Evolutionary conservation across 2,888 invertebrate species (phyloP).

Genomic region (Trichogramma dendrolimi): DNA sequence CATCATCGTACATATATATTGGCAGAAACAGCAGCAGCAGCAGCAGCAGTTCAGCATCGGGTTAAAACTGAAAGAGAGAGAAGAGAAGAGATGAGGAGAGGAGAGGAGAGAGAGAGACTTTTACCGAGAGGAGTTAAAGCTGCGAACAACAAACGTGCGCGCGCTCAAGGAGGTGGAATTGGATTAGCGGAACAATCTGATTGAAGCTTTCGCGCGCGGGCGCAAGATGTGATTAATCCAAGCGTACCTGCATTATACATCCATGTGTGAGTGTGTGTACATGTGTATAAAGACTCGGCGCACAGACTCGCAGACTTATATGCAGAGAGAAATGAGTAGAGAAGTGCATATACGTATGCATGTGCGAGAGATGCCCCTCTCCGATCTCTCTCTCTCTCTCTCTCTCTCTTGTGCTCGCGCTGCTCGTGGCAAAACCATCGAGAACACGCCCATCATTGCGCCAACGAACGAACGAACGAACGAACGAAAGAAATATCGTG

Average conservation of each 20-base stretch:
- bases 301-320: conserved; percentile 26
- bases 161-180: conserved; percentile 42
- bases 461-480: conserved; percentile 7
- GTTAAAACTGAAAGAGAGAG: background rate
- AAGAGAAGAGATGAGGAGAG: background rate
- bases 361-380: background rate
- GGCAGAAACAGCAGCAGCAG: background rate
- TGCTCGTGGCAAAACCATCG: conserved; percentile 34
- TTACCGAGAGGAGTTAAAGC: background rate
- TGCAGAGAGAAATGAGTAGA: too few relatives aligned
- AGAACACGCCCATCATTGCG: conserved; percentile 33
- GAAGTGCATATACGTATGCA: too few relatives aligned
- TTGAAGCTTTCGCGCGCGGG: conserved; percentile 29
- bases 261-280: too few relatives aligned
- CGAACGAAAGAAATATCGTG: conserved; percentile 8
- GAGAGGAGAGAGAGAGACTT: background rate
- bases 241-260: conserved; percentile 15
- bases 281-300: conserved; percentile 39
- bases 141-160: conserved; percentile 3
- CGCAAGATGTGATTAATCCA: conserved; percentile 49
- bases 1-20: too few relatives aligned
- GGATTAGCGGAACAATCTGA: conserved; percentile 48
- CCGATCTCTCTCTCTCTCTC: conserved; percentile 13
- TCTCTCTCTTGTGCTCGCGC: conserved; percentile 20
- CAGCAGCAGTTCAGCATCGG: background rate